A percentile compares a stretch with the other conserved stretches of the same genome.
Conservation (phyloP, 2,888 invertebrate genomes). For the Acleris sparsana region DNA sequence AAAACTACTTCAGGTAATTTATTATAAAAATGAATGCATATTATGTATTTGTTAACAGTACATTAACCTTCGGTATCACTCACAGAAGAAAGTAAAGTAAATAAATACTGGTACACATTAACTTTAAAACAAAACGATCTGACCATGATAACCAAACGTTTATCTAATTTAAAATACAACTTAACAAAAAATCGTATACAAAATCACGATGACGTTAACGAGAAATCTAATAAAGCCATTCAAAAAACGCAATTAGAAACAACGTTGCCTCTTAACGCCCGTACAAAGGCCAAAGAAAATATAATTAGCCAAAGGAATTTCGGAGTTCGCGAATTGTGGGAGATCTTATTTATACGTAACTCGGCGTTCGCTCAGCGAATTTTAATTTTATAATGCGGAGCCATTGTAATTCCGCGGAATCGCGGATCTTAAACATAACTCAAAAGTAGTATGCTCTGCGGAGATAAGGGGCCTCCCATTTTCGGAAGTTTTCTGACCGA, state of each 20-base stretch:
- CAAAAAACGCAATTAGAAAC: conserved; percentile 57
- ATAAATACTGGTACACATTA: no score
- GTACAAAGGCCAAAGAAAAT: conserved; percentile 46
- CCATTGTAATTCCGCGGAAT: conserved; percentile 51
- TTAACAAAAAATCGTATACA: conserved; percentile 6
- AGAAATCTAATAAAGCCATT: conserved; percentile 39
- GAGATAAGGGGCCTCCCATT: conserved; percentile 75
- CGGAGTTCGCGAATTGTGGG: conserved; percentile 62
- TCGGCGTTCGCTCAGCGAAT: conserved; percentile 64
- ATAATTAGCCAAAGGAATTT: conserved; percentile 71
- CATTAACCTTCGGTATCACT: no score
- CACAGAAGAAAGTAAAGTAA: no score
- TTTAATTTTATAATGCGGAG: conserved; percentile 68
- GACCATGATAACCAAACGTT: no score
- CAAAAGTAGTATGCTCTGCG: conserved; percentile 65
- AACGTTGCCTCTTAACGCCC: conserved; percentile 49
- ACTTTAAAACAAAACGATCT: no score
- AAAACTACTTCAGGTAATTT: no score
- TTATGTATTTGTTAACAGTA: no score
- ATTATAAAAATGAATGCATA: no score
- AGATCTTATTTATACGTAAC: conserved; percentile 67
- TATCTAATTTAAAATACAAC: not conserved
- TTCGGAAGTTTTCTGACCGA: conserved; percentile 80
- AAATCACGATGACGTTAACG: conserved; percentile 15
- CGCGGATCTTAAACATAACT: conserved; percentile 54